Conservation (phyloP, 2,797 vertebrate genomes). For the Craterocephalus amniculus region DNA sequence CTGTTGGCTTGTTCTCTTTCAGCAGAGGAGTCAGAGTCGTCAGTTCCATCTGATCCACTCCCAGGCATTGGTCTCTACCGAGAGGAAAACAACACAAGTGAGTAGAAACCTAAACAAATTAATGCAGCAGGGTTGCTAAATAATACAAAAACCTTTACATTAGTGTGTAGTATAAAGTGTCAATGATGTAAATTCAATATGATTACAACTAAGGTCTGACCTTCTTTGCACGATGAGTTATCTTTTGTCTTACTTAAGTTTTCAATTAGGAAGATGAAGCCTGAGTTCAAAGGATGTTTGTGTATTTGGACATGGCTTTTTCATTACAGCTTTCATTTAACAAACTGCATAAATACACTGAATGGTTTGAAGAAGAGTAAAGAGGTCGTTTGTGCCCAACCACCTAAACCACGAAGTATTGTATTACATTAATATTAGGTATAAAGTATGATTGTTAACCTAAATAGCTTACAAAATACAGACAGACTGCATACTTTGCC, state of each 20-base stretch:
- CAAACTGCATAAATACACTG: not conserved
- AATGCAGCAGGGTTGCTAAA: not conserved
- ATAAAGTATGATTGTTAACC: not conserved
- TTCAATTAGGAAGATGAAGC: not conserved
- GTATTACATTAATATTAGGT: not conserved
- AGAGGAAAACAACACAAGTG: not conserved
- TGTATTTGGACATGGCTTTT: not conserved
- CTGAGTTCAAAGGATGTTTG: not conserved
- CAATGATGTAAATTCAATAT: not conserved
- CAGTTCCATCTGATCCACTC: constrained; percentile 96
- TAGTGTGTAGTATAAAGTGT: not conserved
- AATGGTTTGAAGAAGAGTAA: not conserved
- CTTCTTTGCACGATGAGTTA: not conserved
- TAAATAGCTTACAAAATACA: fast-evolving
- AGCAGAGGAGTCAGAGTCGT: constrained; percentile 97
- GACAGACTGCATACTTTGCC: not conserved
- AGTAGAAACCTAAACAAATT: not conserved
- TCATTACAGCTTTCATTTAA: not conserved
- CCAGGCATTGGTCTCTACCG: constrained; percentile 91
- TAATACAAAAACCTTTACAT: not conserved
- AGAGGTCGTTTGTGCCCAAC: not conserved
- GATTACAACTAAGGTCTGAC: not conserved
- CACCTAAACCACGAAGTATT: not conserved
- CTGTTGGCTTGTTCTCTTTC: constrained; percentile 97
- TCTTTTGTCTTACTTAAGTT: too few species aligned